phyloP scores from a whole-genome alignment of 1,140 invertebrate species.

The Bombus cullumanus region DNA sequence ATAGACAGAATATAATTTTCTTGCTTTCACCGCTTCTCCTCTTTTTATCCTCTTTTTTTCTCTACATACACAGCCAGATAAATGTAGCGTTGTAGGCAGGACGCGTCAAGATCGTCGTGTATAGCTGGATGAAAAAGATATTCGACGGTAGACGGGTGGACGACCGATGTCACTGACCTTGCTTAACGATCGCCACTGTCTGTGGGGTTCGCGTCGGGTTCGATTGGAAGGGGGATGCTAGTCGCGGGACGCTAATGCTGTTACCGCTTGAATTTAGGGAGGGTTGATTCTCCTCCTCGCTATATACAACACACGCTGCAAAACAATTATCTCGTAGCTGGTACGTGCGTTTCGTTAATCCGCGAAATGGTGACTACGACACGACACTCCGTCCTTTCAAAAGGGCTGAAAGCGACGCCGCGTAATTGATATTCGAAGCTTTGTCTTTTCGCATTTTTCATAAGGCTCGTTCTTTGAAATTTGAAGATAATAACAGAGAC shows the following conservation, averaged over 20 bases:
- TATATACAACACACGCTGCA: background rate
- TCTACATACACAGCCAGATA: background rate
- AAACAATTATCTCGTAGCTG: background rate
- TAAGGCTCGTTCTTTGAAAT: no score
- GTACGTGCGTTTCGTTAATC: background rate
- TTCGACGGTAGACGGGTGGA: conserved; percentile 65
- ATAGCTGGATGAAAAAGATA: conserved; percentile 50
- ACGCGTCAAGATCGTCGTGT: background rate
- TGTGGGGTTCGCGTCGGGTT: conserved; percentile 43
- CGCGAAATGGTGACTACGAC: background rate
- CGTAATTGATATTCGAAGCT: background rate
- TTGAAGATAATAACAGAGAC: no score
- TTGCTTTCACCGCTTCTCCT: background rate
- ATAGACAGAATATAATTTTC: background rate
- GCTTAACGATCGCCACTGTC: conserved; percentile 68
- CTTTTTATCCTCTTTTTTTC: background rate
- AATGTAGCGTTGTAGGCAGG: background rate
- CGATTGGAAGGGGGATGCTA: conserved; percentile 27
- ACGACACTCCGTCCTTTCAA: no score
- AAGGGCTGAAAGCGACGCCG: background rate
- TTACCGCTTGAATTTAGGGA: conserved; percentile 27
- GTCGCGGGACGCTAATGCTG: conserved; percentile 24
- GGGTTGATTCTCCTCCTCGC: conserved; percentile 16
- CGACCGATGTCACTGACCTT: conserved; percentile 73
- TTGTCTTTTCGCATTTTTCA: background rate